phyloP scores from a whole-genome alignment of 2,113 vertebrate species.

The Argyrosomus japonicus region DNA sequence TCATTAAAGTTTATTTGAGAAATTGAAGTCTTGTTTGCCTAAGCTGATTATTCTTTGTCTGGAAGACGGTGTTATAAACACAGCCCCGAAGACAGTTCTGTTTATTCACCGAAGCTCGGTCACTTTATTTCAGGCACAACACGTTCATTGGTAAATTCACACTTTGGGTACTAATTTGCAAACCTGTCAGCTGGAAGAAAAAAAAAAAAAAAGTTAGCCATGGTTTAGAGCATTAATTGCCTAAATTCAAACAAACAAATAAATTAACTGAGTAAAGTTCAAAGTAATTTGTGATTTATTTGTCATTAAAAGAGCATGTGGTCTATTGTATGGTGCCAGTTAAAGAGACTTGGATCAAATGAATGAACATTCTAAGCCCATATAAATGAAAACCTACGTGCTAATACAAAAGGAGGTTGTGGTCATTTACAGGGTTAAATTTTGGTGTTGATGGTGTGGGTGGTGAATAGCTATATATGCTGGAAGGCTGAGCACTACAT shows the following conservation, averaged over 20 bases:
- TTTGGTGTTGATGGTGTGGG: background rate
- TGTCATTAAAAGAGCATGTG: background rate
- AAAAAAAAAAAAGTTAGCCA: background rate
- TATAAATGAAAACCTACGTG: background rate
- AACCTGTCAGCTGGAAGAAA: background rate
- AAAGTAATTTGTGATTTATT: background rate
- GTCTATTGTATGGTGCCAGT: background rate
- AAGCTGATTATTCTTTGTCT: slow-evolving; percentile 52
- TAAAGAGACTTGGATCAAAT: background rate
- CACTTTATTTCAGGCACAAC: slow-evolving; percentile 5
- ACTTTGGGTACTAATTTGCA: background rate
- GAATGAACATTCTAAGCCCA: background rate
- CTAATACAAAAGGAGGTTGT: background rate
- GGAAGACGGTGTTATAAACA: slow-evolving; percentile 13
- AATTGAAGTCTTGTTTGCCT: slow-evolving; percentile 41
- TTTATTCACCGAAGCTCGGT: slow-evolving; percentile 4
- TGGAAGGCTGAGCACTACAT: background rate
- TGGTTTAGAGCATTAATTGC: background rate
- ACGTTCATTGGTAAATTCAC: slow-evolving; percentile 6
- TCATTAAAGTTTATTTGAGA: slow-evolving; percentile 55
- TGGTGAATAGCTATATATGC: background rate
- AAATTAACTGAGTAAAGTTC: background rate
- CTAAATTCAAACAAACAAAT: background rate
- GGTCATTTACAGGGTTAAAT: background rate
- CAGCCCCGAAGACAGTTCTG: slow-evolving; percentile 3